These are phyloP conservation scores for Hyperoplus immaculatus DNA, from an alignment of 2,797 vertebrate genomes.

Conservation along the genomic window DNA sequence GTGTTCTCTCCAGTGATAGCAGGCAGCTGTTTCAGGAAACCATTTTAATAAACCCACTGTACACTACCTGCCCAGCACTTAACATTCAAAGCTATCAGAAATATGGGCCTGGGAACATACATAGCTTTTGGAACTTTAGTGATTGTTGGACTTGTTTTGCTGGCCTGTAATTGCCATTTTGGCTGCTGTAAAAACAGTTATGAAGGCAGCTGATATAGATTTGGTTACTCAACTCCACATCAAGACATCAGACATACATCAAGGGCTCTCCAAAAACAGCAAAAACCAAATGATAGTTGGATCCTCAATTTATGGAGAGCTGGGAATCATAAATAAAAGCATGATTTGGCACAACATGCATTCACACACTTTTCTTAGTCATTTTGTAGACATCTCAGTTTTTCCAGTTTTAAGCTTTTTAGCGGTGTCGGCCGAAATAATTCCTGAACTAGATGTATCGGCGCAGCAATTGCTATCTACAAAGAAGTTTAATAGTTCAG, in stretches of 20 bases:
- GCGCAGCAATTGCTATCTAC: conserved; percentile 7
- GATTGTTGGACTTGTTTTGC: not conserved
- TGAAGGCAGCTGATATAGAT: not conserved
- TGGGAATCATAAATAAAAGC: not conserved
- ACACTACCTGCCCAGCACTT: not conserved
- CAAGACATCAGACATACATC: not conserved
- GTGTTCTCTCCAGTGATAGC: not conserved
- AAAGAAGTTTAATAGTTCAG: conserved; percentile 49
- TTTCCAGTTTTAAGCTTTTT: not conserved
- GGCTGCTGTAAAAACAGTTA: not conserved
- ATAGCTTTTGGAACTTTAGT: too few relatives aligned
- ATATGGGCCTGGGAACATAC: too few relatives aligned
- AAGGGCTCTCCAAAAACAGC: not conserved
- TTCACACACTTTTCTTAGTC: not conserved
- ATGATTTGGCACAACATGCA: not conserved
- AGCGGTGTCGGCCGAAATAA: not conserved
- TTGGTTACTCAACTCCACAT: not conserved
- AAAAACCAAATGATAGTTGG: not conserved
- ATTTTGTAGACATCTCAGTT: not conserved
- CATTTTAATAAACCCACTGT: not conserved
- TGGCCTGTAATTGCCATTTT: not conserved
- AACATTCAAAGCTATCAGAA: not conserved
- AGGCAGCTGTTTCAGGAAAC: not conserved
- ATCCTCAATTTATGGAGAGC: not conserved
- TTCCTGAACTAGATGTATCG: conserved; percentile 13